Evolutionary conservation across 2,888 invertebrate species (phyloP), one percentile per base, ranked within the genome.

Genomic region (Melinaea marsaeus): DNA sequence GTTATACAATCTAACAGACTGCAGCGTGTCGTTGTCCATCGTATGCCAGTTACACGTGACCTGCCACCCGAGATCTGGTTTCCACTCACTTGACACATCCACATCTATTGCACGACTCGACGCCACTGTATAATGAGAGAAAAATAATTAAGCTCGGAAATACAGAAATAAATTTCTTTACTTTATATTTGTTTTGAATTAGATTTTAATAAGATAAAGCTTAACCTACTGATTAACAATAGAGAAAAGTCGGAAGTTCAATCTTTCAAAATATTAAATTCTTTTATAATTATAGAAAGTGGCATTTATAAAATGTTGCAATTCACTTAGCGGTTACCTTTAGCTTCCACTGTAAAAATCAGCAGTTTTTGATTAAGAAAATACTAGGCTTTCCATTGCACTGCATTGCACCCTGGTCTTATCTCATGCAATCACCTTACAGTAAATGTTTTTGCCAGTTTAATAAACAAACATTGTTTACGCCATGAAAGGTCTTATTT

Each of bases 11-110:
- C 84, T 73, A 13, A 72, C 84, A 0, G 88, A 87, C 63, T 88
- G 88, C 1, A 90, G 75, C 0, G 79, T 75, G 69, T 87, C 88
- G 34, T 79, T 80, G 0, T 66, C 42, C 7, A 69, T 71, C 3
- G 84, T 77, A 4, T 67, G 60, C 89, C 89, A 90, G 2, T 77
- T 65, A 64, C 90, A 90, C 0, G 70, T 77, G 56, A 88, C 74
- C 63, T 82, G 74, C 86, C 86, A 88, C 0, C 90, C 90, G 13
- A 78, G 59, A 35, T 84, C 75, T 4, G 74, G 69, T 57, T 71
- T 78, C 88, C 88, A 88, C 11, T 65, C 73, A 6, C 78, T 78
- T 2, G 69, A 76, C 4, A 88, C 65, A 35, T 80, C 75, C 33
- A 87, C 77, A n/a, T 78, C 73, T 7, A 82, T 77, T 2, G 75